These are phyloP conservation scores for Xyrichtys novacula DNA, from an alignment of 2,797 vertebrate species.

Conservation along the genomic window DNA sequence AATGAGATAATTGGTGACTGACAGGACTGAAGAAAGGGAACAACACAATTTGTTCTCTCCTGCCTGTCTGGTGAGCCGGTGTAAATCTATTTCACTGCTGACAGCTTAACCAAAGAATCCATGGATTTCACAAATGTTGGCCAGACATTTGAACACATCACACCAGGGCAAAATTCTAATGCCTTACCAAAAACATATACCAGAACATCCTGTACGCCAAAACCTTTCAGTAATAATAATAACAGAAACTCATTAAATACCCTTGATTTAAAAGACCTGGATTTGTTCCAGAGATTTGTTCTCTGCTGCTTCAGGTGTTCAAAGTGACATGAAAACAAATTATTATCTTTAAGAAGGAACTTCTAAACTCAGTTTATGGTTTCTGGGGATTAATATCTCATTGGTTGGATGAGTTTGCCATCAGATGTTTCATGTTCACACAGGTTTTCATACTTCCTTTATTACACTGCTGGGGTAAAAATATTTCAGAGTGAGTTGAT, in stretches of 20 bases:
- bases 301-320: slow-evolving; percentile 3
- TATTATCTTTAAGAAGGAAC: too few species aligned
- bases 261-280: slow-evolving; percentile 11
- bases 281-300: background rate
- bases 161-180: slow-evolving; percentile 41
- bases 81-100: slow-evolving; percentile 49
- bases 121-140: slow-evolving; percentile 55
- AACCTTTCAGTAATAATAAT: slow-evolving; percentile 6
- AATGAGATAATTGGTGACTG: slow-evolving; percentile 57
- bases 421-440: slow-evolving; percentile 30
- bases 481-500: background rate
- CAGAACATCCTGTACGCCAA: slow-evolving; percentile 5
- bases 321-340: too few species aligned
- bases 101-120: slow-evolving; percentile 64
- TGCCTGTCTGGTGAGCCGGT: slow-evolving; percentile 40
- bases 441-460: slow-evolving; percentile 30
- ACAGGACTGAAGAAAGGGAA: slow-evolving; percentile 44
- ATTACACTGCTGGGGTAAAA: slow-evolving; percentile 25
- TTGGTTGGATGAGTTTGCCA: slow-evolving; percentile 35
- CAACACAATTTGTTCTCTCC: slow-evolving; percentile 46
- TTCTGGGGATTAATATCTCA: slow-evolving; percentile 61
- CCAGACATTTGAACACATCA: slow-evolving; percentile 34
- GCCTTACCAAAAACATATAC: slow-evolving; percentile 36
- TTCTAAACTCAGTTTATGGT: slow-evolving; percentile 55
- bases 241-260: background rate